Conservation (phyloP, 2,888 invertebrate species). For the Synanthedon formicaeformis region DNA sequence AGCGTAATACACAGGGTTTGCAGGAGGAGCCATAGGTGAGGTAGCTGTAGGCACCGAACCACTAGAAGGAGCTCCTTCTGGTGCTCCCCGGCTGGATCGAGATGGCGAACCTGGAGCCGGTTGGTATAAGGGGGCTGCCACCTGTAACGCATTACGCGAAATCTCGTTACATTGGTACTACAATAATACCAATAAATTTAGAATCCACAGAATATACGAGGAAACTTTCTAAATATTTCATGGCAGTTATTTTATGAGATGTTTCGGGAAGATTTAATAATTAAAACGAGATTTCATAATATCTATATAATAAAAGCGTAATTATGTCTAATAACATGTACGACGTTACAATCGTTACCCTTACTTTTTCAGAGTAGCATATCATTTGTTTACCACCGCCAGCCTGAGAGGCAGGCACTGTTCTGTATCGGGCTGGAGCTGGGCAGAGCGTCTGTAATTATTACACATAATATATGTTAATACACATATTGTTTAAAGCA, state of each 20-base stretch:
- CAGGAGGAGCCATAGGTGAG: constrained; percentile 53
- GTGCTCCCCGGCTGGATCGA: constrained; percentile 78
- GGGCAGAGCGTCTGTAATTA: constrained; percentile 45
- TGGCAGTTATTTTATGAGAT: no score
- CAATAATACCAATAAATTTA: neutral
- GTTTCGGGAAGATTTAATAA: no score
- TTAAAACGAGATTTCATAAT: no score
- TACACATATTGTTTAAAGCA: no score
- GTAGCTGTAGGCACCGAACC: constrained; percentile 61
- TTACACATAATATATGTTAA: neutral
- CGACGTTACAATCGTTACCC: no score
- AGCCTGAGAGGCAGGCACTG: constrained; percentile 53
- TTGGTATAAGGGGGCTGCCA: constrained; percentile 58
- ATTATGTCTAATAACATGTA: no score
- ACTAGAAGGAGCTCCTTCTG: constrained; percentile 69
- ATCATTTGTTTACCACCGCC: constrained; percentile 66
- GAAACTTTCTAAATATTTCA: no score
- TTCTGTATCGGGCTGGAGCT: constrained; percentile 49
- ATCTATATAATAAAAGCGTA: no score
- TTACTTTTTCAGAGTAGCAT: constrained; percentile 64
- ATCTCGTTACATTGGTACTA: neutral
- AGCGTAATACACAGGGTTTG: constrained; percentile 80
- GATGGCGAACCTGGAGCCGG: constrained; percentile 71
- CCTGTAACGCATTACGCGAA: constrained; percentile 23
- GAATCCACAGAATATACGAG: no score